Percentiles rank a stretch among this genome's conserved stretches.
Conservation (phyloP, 2,797 vertebrate species). For the Mareca penelope region DNA sequence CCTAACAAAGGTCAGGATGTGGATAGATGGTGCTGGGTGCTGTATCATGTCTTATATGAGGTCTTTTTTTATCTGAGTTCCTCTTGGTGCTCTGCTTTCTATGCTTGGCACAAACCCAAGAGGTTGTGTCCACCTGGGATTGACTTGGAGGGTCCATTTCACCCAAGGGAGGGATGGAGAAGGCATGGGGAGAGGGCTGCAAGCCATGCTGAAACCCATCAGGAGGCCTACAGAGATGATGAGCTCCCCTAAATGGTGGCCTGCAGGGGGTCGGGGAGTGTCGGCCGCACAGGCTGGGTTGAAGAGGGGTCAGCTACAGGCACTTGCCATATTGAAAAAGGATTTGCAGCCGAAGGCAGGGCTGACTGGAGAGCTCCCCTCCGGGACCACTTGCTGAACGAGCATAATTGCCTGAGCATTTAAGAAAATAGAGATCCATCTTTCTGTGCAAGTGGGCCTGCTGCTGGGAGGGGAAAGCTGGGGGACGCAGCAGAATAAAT, state of each 20-base stretch:
- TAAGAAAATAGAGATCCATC: constrained; percentile 46
- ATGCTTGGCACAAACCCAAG: background rate
- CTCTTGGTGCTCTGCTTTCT: background rate
- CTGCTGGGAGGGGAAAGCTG: background rate
- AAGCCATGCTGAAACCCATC: background rate
- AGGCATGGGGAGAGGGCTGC: background rate
- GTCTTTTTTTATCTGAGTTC: background rate
- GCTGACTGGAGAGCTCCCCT: background rate
- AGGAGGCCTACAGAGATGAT: background rate
- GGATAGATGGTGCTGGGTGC: background rate
- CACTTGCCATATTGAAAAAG: constrained; percentile 31
- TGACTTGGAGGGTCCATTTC: background rate
- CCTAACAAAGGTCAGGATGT: background rate
- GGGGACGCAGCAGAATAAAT: background rate
- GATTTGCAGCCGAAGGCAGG: background rate
- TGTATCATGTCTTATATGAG: background rate
- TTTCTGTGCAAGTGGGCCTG: background rate
- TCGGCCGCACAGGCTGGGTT: background rate
- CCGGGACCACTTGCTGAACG: background rate
- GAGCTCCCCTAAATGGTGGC: background rate
- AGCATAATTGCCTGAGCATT: background rate
- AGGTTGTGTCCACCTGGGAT: background rate
- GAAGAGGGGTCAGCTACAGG: background rate
- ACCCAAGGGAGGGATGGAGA: background rate
- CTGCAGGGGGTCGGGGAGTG: fast-evolving